These are phyloP conservation scores for Acanthococcus lagerstroemiae DNA, from an alignment of 2,888 invertebrate species.

Conservation along the genomic window DNA sequence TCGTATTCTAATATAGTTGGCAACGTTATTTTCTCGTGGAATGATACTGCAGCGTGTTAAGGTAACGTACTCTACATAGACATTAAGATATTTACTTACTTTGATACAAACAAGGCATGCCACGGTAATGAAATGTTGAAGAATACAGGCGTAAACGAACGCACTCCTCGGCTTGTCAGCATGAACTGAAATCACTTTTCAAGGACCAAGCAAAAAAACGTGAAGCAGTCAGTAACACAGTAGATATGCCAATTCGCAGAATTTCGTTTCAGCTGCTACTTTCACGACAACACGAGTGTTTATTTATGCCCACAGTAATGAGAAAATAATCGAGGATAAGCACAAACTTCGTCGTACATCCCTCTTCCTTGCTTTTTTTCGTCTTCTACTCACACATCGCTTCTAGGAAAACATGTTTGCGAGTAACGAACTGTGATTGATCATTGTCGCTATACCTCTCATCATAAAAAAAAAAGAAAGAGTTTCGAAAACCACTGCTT, in stretches of 20 bases:
- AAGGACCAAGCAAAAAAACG: not conserved
- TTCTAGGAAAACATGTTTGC: not conserved
- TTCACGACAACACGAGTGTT: not conserved
- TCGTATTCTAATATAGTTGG: not conserved
- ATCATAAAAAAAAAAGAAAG: not conserved
- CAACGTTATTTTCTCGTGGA: not conserved
- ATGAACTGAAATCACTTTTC: not conserved
- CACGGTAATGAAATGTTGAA: not conserved
- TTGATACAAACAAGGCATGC: not conserved
- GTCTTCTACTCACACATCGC: not conserved
- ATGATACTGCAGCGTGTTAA: not conserved
- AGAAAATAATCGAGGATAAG: not conserved
- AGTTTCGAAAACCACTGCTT: not conserved
- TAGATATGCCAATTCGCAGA: not conserved
- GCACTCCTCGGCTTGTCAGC: not conserved
- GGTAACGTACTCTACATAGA: not conserved
- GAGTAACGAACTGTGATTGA: not conserved
- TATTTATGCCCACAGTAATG: not conserved
- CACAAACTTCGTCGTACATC: not conserved
- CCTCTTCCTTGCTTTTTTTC: not conserved
- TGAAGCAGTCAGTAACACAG: not conserved
- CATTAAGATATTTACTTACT: not conserved
- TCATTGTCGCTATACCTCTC: not conserved
- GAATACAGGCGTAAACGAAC: not conserved
- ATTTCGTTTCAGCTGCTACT: not conserved